A percentile compares a stretch with the other conserved stretches of the same genome.
These are phyloP conservation scores for Hypsibius dujardini DNA, from an alignment of 1,140 invertebrate species.

Conservation along the genomic window DNA sequence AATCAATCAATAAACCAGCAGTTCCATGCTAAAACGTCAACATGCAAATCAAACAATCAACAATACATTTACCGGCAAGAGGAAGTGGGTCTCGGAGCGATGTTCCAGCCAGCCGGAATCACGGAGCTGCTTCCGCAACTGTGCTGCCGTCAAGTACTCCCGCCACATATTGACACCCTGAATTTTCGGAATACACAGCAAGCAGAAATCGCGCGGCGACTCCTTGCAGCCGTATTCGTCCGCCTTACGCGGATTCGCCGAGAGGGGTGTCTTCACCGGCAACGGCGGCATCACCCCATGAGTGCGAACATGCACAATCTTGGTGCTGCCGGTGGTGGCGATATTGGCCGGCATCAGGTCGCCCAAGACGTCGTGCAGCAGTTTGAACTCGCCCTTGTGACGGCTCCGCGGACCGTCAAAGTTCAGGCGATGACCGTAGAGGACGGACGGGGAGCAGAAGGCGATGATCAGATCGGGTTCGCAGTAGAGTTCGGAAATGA, in stretches of 20 bases:
- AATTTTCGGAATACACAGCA: slow-evolving; percentile 4
- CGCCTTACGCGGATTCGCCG: not conserved
- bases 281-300: slow-evolving; percentile 11
- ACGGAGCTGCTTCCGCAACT: not conserved
- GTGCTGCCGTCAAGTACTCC: not conserved
- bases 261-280: not conserved
- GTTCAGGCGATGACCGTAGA: not conserved
- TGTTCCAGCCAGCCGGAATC: not conserved
- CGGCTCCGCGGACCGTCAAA: not conserved
- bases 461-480: not conserved
- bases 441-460: not conserved
- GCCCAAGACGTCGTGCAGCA: not conserved
- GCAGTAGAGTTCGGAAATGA: not conserved
- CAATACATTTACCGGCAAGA: not conserved
- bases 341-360: slow-evolving; percentile 2
- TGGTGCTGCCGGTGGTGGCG: not conserved
- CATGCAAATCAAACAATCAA: too few species aligned
- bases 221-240: not conserved
- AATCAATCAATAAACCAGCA: too few species aligned
- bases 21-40: too few species aligned
- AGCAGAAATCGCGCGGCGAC: not conserved
- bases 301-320: slow-evolving; percentile 10
- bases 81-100: not conserved
- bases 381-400: not conserved
- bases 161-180: not conserved